A percentile compares a stretch with the other conserved stretches of the same genome.
phyloP scores from a whole-genome alignment of 2,888 invertebrate genomes.

The Euproctis similis region DNA sequence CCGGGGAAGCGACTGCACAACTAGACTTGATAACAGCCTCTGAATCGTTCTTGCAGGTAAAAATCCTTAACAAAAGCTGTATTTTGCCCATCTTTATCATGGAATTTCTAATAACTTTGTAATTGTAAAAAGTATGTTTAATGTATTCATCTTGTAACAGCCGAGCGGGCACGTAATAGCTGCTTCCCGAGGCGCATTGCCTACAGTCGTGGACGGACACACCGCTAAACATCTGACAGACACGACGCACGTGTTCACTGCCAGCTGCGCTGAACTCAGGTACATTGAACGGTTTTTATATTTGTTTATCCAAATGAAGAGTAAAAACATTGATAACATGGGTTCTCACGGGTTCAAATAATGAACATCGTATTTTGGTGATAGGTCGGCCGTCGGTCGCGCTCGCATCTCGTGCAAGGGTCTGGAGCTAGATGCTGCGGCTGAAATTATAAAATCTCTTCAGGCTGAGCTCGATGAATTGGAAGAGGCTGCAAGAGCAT shows the following conservation, averaged over 20 bases:
- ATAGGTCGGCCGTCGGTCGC: slow-evolving; percentile 77
- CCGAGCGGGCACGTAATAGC: slow-evolving; percentile 83
- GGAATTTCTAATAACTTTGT: no score
- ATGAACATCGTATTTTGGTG: no score
- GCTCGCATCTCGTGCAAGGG: slow-evolving; percentile 88
- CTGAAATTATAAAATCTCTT: slow-evolving; percentile 86
- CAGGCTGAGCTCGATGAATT: slow-evolving; percentile 89
- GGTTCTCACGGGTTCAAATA: no score
- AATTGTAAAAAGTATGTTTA: not conserved
- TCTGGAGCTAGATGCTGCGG: slow-evolving; percentile 89
- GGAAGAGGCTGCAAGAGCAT: slow-evolving; percentile 82
- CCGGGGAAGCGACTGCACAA: slow-evolving; percentile 85
- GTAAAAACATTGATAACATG: no score
- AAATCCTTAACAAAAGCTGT: no score
- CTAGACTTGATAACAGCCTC: slow-evolving; percentile 87
- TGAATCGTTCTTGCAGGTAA: slow-evolving; percentile 87
- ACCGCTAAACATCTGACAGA: slow-evolving; percentile 84
- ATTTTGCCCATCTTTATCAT: not conserved
- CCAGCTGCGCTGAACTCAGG: slow-evolving; percentile 80
- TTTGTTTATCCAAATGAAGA: no score
- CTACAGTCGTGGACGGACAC: slow-evolving; percentile 86
- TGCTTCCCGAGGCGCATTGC: slow-evolving; percentile 86
- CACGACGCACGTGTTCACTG: slow-evolving; percentile 80
- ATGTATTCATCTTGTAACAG: slow-evolving; percentile 35
- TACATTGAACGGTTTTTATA: no score